Conservation (phyloP, 2,888 invertebrate species). For the Dendrolimus pini region DNA sequence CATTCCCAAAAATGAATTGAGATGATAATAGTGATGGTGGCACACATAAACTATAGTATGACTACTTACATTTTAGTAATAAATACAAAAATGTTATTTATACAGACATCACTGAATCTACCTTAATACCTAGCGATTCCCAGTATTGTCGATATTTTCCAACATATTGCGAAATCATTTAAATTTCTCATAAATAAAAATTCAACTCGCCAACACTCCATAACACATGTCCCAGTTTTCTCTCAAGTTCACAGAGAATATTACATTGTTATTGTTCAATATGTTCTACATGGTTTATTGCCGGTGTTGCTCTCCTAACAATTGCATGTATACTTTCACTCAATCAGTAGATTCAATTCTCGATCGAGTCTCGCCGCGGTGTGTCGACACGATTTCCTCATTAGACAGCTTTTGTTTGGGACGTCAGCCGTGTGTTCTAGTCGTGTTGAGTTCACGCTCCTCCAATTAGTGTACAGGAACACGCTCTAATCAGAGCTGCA, state of each 20-base stretch:
- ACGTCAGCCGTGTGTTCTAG: conserved; percentile 26
- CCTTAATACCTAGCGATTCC: too few species aligned
- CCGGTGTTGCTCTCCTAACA: conserved; percentile 20
- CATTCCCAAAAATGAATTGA: too few species aligned
- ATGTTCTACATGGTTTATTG: conserved; percentile 14
- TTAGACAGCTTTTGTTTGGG: conserved; percentile 61
- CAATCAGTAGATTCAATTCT: conserved; percentile 43
- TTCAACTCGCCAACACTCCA: conserved; percentile 13
- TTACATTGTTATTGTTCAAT: conserved; percentile 9
- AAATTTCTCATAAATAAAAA: conserved; percentile 19
- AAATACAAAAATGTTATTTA: too few species aligned
- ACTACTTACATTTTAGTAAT: too few species aligned
- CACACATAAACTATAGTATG: too few species aligned
- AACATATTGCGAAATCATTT: conserved; percentile 8
- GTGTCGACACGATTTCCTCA: conserved; percentile 64
- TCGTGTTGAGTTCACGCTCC: conserved; percentile 25
- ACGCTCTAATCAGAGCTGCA: conserved; percentile 50
- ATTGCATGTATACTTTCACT: conserved; percentile 56
- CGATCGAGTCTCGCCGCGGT: conserved; percentile 27
- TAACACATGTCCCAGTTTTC: conserved; percentile 23
- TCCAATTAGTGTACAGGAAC: conserved; percentile 15
- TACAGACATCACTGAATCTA: too few species aligned
- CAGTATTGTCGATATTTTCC: too few species aligned
- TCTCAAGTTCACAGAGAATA: conserved; percentile 29
- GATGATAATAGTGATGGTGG: too few species aligned